These are phyloP conservation scores for Ophiothrix spiculata DNA, from an alignment of 35 echinoderm and acorn worm species.

Conservation along the genomic window DNA sequence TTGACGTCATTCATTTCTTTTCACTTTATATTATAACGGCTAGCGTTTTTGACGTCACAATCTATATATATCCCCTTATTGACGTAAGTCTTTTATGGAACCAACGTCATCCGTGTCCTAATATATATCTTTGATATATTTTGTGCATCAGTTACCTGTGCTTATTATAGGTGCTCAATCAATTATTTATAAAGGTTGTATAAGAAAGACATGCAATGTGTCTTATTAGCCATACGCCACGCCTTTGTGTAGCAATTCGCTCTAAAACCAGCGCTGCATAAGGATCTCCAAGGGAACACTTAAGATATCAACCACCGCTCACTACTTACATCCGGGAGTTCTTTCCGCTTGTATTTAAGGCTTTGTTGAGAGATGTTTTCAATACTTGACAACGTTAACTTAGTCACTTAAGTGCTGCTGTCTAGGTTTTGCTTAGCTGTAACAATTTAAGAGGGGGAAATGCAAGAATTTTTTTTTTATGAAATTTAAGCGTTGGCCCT, in stretches of 20 bases:
- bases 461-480: no score
- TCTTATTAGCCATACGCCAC: neutral
- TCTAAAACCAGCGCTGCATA: neutral
- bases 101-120: neutral
- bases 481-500: no score
- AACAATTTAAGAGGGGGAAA: no score
- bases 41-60: neutral
- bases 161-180: neutral
- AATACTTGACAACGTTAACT: no score
- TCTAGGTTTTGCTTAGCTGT: no score
- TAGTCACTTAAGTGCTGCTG: no score
- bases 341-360: neutral
- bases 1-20: slow-evolving; percentile 5
- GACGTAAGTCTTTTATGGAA: neutral
- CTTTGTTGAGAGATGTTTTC: no score
- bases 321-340: neutral
- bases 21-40: neutral
- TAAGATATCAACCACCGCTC: neutral
- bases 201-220: neutral
- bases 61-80: slow-evolving; percentile 5
- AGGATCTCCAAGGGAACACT: neutral
- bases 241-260: neutral
- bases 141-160: neutral
- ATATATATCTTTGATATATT: neutral
- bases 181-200: slow-evolving; percentile 8